phyloP scores from a whole-genome alignment of 1,140 invertebrate species.

The Pissodes strobi region DNA sequence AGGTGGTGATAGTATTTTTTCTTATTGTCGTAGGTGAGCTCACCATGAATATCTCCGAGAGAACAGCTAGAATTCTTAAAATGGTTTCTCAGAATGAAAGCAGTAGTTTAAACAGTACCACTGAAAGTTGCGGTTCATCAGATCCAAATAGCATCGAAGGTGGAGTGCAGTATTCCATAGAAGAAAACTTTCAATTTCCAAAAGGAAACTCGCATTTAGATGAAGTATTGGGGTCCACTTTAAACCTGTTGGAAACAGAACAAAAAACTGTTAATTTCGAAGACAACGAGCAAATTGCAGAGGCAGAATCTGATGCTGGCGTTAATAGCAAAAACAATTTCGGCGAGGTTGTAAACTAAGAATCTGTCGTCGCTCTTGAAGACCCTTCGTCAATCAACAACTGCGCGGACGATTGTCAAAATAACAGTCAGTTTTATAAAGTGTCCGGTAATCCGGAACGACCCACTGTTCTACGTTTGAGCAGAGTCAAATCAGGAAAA shows the following conservation, averaged over 20 bases:
- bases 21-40: constrained; percentile 2
- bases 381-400: background rate
- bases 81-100: too few relatives aligned
- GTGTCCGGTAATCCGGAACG: background rate
- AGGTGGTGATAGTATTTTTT: too few relatives aligned
- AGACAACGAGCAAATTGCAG: background rate
- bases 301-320: background rate
- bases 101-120: too few relatives aligned
- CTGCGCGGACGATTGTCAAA: background rate
- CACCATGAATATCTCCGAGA: too few relatives aligned
- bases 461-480: constrained; percentile 1
- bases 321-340: too few relatives aligned
- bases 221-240: background rate
- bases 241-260: background rate
- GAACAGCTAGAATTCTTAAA: too few relatives aligned
- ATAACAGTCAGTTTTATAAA: background rate
- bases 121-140: background rate
- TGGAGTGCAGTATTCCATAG: too few relatives aligned
- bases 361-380: background rate
- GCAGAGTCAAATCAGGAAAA: constrained; percentile 1
- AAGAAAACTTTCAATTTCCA: too few relatives aligned
- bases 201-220: background rate
- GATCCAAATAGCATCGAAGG: background rate
- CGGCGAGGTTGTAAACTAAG: background rate
- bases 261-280: background rate